Evolutionary conservation across 64 coral and sea anemone genomes (phyloP), one percentile per base, ranked within the genome.

Genomic region (Orbicella faveolata): DNA sequence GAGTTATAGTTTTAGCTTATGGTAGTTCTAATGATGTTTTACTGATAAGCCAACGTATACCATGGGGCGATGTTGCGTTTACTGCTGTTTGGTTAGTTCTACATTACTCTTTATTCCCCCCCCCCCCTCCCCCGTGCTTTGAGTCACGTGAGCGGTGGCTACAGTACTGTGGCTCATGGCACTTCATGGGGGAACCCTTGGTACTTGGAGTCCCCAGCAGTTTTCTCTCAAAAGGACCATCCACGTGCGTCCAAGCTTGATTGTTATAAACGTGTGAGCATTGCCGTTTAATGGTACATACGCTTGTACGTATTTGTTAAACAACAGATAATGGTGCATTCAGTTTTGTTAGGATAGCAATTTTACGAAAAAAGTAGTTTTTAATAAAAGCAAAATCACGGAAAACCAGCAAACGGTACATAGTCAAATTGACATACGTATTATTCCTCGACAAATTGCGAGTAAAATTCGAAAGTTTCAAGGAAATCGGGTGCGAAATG

Each of bases 21-120:
- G 78, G 44, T 80, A 23, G 26, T 80, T 35, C 36, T 18, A 23
- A 18, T 85, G 82, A 85, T 85, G 23, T 85, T 34, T 85, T 85
- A 85, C 68, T 85, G 82, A 85, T 85, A 85, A 85, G 82, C 82
- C 82, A 85, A 34, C 74, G 74, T 6, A 34, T 85, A 34, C 61
- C 7, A 85, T 85, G 82, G 82, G 36, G 12, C 36, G 21, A 85
- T 34, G 30, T 85, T 68, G 82, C 61, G 82, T 85, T 85, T 85
- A 36, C 33, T 65, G 82, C 36, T 85, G 82, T 85, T 21, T 85
- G 82, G 82, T 85, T 85, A 67, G 26, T 85, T 85, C 82, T 85
- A 34, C 82, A 85, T 85, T 85, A 85, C 82, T 85, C 82, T 85
- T 85, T 85, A 85, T 85, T 85, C 36, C 62, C 63, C n/a, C n/a